Evolutionary conservation across 2,888 invertebrate genomes (phyloP), one percentile per base, ranked within the genome.

Genomic region (Folsomia manolachei): DNA sequence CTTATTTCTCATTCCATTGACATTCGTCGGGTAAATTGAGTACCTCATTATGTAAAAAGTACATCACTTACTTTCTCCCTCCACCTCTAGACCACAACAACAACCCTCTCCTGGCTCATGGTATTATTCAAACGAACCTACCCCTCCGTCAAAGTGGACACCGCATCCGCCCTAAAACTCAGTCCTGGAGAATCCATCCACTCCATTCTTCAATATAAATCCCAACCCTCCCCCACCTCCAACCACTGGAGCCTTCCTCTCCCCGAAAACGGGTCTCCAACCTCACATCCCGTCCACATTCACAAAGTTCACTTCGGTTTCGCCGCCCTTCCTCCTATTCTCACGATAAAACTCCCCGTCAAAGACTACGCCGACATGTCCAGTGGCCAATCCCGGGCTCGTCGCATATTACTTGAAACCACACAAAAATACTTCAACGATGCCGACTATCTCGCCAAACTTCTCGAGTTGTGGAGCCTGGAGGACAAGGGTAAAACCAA

Each of bases 391-490:
- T 74, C 73, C 77, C 53, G 76, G 80, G 63, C 81, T 83, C 73
- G 82, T 82, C 0, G 77, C 82, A 64, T 82, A 80, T 26, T 81
- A 84, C 24, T 83, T 82, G 23, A 75, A 80, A 66, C 78, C 83
- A 73, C 77, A 11, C 87, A 86, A 77, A 86, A 88, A 52, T 91
- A 90, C 82, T 93, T 95, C 83, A 86, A 82, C 0, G 85, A 90
- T 78, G 84, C 88, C 14, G 85, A 86, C 0, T 91, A 90, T 82
- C 85, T 95, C 0, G 87, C 89, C 24, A 89, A 88, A 75, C 85
- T 95, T 14, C 86, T 94, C 1, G 85, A 86, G 14, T 92, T 89
- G 83, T 87, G 91, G 74, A 89, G 92, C 0, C 85, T 94, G 64
- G 95, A 95, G 82, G 94, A 94, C 82, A 91, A 92, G 83, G 74